Percentiles rank a stretch among this genome's conserved stretches.
Evolutionary conservation across 2,113 vertebrate species (phyloP).

Genomic region (Anguilla japonica): DNA sequence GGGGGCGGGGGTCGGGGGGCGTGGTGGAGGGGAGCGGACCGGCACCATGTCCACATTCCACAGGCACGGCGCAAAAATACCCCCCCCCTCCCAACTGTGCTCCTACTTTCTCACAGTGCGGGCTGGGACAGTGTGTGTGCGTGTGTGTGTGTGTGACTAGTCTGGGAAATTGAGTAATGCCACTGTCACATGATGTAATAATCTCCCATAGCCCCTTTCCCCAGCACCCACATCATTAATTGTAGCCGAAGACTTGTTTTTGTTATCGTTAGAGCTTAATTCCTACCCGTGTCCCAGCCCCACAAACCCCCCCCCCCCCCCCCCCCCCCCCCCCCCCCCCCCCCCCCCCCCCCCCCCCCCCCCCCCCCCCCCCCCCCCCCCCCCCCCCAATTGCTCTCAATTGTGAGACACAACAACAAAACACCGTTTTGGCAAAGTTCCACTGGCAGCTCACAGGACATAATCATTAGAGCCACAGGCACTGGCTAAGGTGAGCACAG

Average conservation of each 20-base stretch:
- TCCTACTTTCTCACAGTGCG: neutral
- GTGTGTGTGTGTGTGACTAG: neutral
- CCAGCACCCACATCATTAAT: neutral
- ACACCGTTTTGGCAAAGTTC: neutral
- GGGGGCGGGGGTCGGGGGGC: neutral
- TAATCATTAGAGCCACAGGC: neutral
- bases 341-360: neutral
- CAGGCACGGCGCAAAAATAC: neutral
- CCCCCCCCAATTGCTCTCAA: neutral
- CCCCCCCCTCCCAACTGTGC: neutral
- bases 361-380: neutral
- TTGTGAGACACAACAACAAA: neutral
- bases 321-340: neutral
- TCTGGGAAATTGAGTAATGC: neutral
- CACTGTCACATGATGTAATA: constrained; percentile 7
- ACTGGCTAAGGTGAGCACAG: neutral
- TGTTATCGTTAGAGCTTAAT: neutral
- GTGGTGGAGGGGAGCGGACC: neutral
- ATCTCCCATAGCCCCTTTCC: neutral
- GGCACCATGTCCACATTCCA: neutral
- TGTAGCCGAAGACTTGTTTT: neutral
- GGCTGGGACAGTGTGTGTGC: neutral
- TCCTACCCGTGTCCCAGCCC: neutral
- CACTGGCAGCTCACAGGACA: neutral
- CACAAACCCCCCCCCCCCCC: neutral